A percentile compares a stretch with the other conserved stretches of the same genome.
Evolutionary conservation across 2,888 invertebrate species (phyloP).

Genomic region (Stenoptilia bipunctidactyla): DNA sequence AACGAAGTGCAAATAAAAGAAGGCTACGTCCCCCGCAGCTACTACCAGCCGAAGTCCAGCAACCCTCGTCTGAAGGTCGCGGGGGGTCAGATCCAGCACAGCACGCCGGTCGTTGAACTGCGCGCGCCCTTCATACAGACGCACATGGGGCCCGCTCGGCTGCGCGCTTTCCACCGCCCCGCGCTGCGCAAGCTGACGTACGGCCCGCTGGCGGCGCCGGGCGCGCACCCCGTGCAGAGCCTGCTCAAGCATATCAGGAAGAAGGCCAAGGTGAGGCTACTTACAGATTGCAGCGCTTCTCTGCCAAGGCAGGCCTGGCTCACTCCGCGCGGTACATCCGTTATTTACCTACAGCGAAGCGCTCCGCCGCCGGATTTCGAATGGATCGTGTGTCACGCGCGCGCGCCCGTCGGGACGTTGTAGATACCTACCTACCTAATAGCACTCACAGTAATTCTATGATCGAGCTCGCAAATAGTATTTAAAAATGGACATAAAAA

Average conservation of each 20-base stretch:
- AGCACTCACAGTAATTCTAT: too few species aligned
- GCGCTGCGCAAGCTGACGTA: slow-evolving; percentile 89
- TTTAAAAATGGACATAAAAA: too few species aligned
- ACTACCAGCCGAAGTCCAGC: slow-evolving; percentile 91
- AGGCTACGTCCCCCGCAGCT: slow-evolving; percentile 77
- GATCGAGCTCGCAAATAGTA: too few species aligned
- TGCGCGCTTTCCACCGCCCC: slow-evolving; percentile 95
- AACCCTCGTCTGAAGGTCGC: slow-evolving; percentile 87
- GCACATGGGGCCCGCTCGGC: slow-evolving; percentile 79
- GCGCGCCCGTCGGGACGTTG: too few species aligned
- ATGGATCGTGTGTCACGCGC: too few species aligned
- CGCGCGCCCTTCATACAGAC: slow-evolving; percentile 96
- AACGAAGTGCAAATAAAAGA: too few species aligned
- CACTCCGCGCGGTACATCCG: too few species aligned
- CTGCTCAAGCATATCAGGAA: slow-evolving; percentile 91
- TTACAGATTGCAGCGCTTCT: too few species aligned
- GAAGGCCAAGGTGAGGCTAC: slow-evolving; percentile 85
- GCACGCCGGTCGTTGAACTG: slow-evolving; percentile 96
- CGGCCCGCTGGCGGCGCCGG: slow-evolving; percentile 79
- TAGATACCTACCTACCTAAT: too few species aligned
- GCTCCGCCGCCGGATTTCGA: too few species aligned
- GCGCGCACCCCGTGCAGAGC: slow-evolving; percentile 86
- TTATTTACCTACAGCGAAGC: too few species aligned
- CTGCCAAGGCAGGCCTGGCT: too few species aligned
- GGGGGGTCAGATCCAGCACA: slow-evolving; percentile 95